Base-by-base conservation (phyloP, 2,113 vertebrate species). In the Sceloporus undulatus region DNA sequence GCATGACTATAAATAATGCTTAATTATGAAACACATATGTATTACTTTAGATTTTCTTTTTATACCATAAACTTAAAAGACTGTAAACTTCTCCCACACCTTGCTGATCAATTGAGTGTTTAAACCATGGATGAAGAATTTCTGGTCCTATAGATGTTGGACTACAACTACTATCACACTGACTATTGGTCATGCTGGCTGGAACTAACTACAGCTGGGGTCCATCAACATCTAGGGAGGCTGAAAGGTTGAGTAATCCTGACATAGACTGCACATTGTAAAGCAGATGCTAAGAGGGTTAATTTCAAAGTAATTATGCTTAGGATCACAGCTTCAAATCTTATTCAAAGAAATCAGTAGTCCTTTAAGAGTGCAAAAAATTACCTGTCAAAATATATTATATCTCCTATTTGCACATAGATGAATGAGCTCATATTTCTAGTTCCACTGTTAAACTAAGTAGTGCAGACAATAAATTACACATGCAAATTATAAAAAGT, bases 391-490 rank as follows among this genome's bases (percentile, higher is more conserved):
- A 0, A 1, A 16, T 40, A 19, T 29, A 23, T 40, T 5, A 4
- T 11, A 3, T 18, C 1, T 29, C 59, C 29, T 11, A 2, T 18
- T 1, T 29, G 66, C 29, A 0, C 2, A 71, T 54, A 29, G 68
- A 78, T 23, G 9, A 29, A 19, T 0, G 0, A 68, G 14, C 0
- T 0, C 0, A 0, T 59, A 14, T 70, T 1, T 29, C 75, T 14
- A 88, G 77, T 0, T 14, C 65, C 27, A 8, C 2, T 3, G 25
- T 74, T 38, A 5, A 4, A 59, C 29, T 68, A 68, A 73, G 40
- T 62, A 71, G 73, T 42, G 38, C 19, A 38, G 40, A 14, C 14
- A 78, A 9, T 0, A n/a, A 21, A 18, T 2, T 54, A 81, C 27
- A 0, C 1, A 0, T 0, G 71, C 54, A 2, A 13, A 8, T 5